Conservation (phyloP, 1,140 invertebrate genomes). For the Thaumetopoea pityocampa region DNA sequence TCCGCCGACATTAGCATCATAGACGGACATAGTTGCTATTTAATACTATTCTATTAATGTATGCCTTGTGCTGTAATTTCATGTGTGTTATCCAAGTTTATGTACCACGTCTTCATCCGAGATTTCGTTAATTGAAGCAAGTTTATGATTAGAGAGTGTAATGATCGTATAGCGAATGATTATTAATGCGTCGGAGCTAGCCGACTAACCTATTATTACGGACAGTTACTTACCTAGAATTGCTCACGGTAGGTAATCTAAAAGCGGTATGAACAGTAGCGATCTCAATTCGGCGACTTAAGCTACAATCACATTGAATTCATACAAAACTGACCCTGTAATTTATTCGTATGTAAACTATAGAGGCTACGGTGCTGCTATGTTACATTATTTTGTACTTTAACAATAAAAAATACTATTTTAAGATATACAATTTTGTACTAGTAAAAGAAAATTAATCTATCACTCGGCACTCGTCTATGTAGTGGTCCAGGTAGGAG, state of each 20-base stretch:
- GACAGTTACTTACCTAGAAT: slow-evolving; percentile 56
- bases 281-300: slow-evolving; percentile 63
- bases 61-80: slow-evolving; percentile 6
- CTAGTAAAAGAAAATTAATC: slow-evolving; percentile 56
- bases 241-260: slow-evolving; percentile 49
- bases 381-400: slow-evolving; percentile 73
- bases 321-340: slow-evolving; percentile 75
- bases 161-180: slow-evolving; percentile 14
- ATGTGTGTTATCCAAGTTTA: slow-evolving; percentile 13
- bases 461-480: slow-evolving; percentile 55
- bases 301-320: slow-evolving; percentile 75
- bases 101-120: slow-evolving; percentile 17
- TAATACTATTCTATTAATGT: slow-evolving; percentile 11
- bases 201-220: slow-evolving; percentile 18
- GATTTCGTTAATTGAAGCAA: no score
- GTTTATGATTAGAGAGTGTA: slow-evolving; percentile 17
- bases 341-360: slow-evolving; percentile 67
- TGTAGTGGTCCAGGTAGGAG: slow-evolving; percentile 73
- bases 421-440: slow-evolving; percentile 71
- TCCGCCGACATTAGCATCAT: slow-evolving; percentile 14
- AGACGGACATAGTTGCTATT: slow-evolving; percentile 4
- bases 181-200: slow-evolving; percentile 14
- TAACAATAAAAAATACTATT: slow-evolving; percentile 66
- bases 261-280: slow-evolving; percentile 60
- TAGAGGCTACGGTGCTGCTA: slow-evolving; percentile 63